phyloP scores from a whole-genome alignment of 2,113 vertebrate species.

The Sebastes schlegelii region DNA sequence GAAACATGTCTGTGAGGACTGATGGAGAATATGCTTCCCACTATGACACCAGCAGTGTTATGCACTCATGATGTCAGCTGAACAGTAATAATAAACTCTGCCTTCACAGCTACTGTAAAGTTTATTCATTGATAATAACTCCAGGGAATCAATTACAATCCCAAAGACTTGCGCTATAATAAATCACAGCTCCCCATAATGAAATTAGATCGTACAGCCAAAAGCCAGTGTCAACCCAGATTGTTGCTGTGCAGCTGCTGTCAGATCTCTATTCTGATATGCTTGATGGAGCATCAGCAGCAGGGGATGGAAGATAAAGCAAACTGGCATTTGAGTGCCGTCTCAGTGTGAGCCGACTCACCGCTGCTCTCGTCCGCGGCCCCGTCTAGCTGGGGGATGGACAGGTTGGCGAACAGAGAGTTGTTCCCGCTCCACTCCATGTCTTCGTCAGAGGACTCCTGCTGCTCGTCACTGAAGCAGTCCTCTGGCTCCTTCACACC shows the following conservation, averaged over 20 bases:
- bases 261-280: conserved; percentile 21
- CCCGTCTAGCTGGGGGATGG: conserved; percentile 97
- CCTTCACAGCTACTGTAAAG: background rate
- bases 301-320: conserved; percentile 18
- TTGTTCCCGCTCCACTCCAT: conserved; percentile 93
- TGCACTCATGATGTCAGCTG: background rate
- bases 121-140: background rate
- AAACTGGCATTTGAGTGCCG: conserved; percentile 27
- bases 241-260: conserved; percentile 6
- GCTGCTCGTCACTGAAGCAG: conserved; percentile 89
- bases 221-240: conserved; percentile 6
- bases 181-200: conserved; percentile 4
- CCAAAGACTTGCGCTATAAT: background rate
- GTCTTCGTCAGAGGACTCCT: conserved; percentile 93
- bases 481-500: conserved; percentile 84
- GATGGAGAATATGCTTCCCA: background rate
- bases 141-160: conserved; percentile 19
- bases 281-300: conserved; percentile 25
- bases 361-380: conserved; percentile 97
- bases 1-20: too few relatives aligned
- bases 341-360: conserved; percentile 72
- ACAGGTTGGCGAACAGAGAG: conserved; percentile 89
- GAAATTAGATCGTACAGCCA: conserved; percentile 1
- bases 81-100: background rate
- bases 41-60: background rate